A percentile compares a stretch with the other conserved stretches of the same genome.
Evolutionary conservation across 2,113 vertebrate species (phyloP).

Genomic region (Ardeotis arabs): DNA sequence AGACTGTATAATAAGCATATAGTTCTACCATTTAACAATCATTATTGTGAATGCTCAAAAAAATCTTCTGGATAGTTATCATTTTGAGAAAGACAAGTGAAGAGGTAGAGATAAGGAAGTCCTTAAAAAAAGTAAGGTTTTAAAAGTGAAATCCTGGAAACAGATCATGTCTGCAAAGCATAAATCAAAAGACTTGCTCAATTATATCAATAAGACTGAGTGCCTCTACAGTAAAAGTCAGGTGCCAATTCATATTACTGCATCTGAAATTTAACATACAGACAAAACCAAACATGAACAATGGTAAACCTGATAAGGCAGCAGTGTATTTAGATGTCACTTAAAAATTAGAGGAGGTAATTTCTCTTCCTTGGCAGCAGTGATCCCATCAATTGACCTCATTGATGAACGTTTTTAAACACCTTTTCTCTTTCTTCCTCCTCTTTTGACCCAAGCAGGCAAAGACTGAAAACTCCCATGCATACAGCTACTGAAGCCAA

Average conservation of each 20-base stretch:
- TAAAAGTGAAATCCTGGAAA: neutral
- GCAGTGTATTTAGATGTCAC: neutral
- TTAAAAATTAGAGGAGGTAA: neutral
- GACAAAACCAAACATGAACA: neutral
- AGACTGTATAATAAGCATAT: neutral
- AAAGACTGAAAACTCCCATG: neutral
- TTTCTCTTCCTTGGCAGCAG: neutral
- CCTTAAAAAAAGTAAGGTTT: neutral
- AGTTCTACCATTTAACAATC: neutral
- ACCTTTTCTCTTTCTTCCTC: neutral
- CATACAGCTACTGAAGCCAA: neutral
- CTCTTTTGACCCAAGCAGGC: neutral
- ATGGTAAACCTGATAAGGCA: neutral
- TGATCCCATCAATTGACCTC: neutral
- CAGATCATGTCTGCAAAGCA: neutral
- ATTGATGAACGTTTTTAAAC: neutral
- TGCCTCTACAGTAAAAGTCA: neutral
- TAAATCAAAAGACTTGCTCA: constrained; percentile 12
- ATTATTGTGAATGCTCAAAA: neutral
- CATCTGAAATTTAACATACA: neutral
- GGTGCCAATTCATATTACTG: neutral
- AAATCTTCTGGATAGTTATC: neutral
- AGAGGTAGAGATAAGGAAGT: neutral
- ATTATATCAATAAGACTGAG: neutral
- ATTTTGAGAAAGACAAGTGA: neutral